Evolutionary conservation across 2,888 invertebrate genomes (phyloP).

Genomic region (Odontocerum albicorne): DNA sequence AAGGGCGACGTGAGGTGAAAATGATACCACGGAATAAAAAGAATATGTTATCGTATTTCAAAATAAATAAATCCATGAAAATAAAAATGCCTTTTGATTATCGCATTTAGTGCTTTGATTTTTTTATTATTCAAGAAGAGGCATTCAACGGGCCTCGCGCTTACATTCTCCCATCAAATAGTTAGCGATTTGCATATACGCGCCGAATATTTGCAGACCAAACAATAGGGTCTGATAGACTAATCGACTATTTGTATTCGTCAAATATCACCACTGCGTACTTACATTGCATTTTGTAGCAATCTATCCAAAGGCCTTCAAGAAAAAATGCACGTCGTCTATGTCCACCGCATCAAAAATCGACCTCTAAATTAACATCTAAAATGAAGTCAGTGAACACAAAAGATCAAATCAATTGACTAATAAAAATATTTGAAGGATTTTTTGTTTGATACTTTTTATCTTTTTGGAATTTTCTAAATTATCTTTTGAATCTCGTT

Average conservation of each 20-base stretch:
- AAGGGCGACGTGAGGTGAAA: background rate
- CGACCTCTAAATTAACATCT: too few relatives aligned
- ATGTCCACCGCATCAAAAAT: background rate
- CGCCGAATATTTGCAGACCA: conserved; percentile 24
- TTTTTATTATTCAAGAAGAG: conserved; percentile 3
- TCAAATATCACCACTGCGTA: conserved; percentile 13
- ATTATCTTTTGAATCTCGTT: too few relatives aligned
- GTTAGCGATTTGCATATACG: conserved; percentile 32
- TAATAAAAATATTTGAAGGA: too few relatives aligned
- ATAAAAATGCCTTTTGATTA: too few relatives aligned
- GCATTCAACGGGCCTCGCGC: conserved; percentile 19
- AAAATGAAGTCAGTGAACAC: too few relatives aligned
- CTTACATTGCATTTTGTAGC: conserved; percentile 17
- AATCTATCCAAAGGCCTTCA: conserved; percentile 3
- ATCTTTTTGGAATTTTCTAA: too few relatives aligned
- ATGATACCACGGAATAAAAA: conserved; percentile 8
- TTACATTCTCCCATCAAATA: conserved; percentile 31
- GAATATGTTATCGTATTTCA: too few relatives aligned
- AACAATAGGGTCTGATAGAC: conserved; percentile 29
- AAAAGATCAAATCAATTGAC: too few relatives aligned
- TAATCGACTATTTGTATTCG: conserved; percentile 33
- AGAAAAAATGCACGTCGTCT: conserved; percentile 15
- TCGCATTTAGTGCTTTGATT: too few relatives aligned
- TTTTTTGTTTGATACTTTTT: too few relatives aligned
- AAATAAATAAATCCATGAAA: too few relatives aligned